Evolutionary conservation across 2,797 vertebrate genomes (phyloP).

Genomic region (Tachyglossus aculeatus): DNA sequence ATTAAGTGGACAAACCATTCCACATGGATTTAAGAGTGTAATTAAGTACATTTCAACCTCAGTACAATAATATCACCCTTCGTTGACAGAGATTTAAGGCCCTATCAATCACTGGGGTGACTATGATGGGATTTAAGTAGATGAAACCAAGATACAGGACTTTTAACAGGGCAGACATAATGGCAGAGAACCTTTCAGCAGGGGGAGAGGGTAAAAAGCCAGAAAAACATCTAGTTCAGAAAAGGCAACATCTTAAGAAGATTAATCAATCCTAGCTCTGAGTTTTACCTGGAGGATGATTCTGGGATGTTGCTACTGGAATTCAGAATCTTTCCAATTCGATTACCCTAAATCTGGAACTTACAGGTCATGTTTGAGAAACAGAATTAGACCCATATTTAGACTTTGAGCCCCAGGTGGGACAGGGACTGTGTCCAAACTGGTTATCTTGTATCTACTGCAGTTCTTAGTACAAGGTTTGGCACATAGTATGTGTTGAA

Average conservation of each 20-base stretch:
- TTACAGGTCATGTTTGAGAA: no score
- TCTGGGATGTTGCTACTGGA: neutral
- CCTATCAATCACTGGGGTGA: constrained; percentile 50
- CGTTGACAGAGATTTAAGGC: constrained; percentile 67
- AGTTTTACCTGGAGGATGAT: neutral
- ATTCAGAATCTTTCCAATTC: no score
- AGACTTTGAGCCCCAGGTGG: no score
- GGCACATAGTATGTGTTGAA: no score
- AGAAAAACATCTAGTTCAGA: neutral
- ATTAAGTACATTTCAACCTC: constrained; percentile 53
- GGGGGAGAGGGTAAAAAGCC: neutral
- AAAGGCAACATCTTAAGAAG: no score
- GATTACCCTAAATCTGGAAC: no score
- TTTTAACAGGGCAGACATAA: neutral
- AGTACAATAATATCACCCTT: constrained; percentile 58
- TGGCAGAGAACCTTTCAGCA: neutral
- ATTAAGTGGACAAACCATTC: constrained; percentile 47
- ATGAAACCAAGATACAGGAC: constrained; percentile 27
- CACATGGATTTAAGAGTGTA: constrained; percentile 33
- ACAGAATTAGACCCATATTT: no score
- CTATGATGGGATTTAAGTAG: constrained; percentile 44
- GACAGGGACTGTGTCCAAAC: no score
- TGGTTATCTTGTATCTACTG: no score
- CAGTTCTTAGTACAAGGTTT: no score
- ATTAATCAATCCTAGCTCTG: no score